Conservation (phyloP, 2,888 invertebrate species). For the Sericinus montela region DNA sequence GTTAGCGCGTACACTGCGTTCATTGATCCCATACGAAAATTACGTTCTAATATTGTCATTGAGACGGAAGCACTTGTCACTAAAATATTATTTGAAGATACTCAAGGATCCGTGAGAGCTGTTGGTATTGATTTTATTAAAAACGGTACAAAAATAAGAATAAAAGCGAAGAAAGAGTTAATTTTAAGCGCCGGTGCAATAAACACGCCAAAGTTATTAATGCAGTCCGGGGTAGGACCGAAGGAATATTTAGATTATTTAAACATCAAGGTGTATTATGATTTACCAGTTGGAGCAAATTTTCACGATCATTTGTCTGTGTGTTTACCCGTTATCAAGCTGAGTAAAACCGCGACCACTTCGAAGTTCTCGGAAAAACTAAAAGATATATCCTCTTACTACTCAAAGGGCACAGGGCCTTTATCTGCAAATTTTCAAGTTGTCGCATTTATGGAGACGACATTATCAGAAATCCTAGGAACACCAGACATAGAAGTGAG, state of each 20-base stretch:
- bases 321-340: conserved; percentile 62
- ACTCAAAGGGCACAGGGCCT: conserved; percentile 60
- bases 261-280: conserved; percentile 47
- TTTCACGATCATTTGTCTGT: conserved; percentile 71
- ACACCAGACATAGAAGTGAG: conserved; percentile 68
- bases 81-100: conserved; percentile 49
- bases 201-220: conserved; percentile 63
- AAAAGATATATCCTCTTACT: conserved; percentile 64
- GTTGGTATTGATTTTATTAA: conserved; percentile 57
- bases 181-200: conserved; percentile 65
- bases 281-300: conserved; percentile 66
- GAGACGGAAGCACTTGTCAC: conserved; percentile 63
- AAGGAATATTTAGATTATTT: conserved; percentile 68
- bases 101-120: conserved; percentile 39
- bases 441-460: conserved; percentile 59
- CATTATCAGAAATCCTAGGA: conserved; percentile 55
- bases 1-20: conserved; percentile 68
- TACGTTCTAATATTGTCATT: conserved; percentile 57
- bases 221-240: conserved; percentile 70
- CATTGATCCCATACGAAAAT: conserved; percentile 60
- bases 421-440: conserved; percentile 70
- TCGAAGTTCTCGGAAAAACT: conserved; percentile 59
- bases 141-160: conserved; percentile 58
- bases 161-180: conserved; percentile 55
- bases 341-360: conserved; percentile 54